phyloP scores from a whole-genome alignment of 2,888 invertebrate species.

The Candidula unifasciata region DNA sequence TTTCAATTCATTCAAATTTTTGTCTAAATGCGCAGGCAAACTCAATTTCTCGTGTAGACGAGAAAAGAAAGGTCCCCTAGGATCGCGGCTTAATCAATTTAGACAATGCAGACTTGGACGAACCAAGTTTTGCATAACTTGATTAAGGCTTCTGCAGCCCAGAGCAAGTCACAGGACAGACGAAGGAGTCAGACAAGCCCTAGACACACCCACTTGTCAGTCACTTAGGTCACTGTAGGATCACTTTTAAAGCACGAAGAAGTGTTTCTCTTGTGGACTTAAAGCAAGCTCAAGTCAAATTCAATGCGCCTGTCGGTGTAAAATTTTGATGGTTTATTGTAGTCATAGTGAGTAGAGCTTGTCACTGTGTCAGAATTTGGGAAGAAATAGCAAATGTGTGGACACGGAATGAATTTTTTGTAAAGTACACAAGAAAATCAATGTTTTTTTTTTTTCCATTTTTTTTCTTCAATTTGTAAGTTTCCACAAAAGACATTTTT shows the following conservation, averaged over 20 bases:
- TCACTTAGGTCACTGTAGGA: constrained; percentile 22
- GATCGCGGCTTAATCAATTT: constrained; percentile 55
- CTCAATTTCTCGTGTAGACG: constrained; percentile 56
- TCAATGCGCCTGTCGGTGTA: not conserved
- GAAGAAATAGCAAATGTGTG: not conserved
- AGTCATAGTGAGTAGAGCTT: constrained; percentile 17
- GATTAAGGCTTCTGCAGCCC: constrained; percentile 46
- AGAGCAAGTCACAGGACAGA: constrained; percentile 33
- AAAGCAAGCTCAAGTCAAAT: not conserved
- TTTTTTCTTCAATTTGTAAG: no score
- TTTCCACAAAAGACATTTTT: no score
- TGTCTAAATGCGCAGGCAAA: constrained; percentile 60
- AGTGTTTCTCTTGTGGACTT: not conserved
- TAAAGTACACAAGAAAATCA: not conserved
- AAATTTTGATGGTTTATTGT: not conserved
- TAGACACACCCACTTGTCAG: constrained; percentile 39
- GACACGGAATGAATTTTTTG: not conserved
- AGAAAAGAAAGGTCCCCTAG: constrained; percentile 48
- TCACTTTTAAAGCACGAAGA: not conserved
- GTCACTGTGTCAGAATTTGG: not conserved
- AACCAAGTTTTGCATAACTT: constrained; percentile 56
- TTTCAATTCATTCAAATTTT: constrained; percentile 59
- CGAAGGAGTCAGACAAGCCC: constrained; percentile 13
- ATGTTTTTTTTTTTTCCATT: no score
- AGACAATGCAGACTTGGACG: constrained; percentile 56